Base-by-base conservation (phyloP, 1,140 invertebrate species). In the Scaptomyza montana region DNA sequence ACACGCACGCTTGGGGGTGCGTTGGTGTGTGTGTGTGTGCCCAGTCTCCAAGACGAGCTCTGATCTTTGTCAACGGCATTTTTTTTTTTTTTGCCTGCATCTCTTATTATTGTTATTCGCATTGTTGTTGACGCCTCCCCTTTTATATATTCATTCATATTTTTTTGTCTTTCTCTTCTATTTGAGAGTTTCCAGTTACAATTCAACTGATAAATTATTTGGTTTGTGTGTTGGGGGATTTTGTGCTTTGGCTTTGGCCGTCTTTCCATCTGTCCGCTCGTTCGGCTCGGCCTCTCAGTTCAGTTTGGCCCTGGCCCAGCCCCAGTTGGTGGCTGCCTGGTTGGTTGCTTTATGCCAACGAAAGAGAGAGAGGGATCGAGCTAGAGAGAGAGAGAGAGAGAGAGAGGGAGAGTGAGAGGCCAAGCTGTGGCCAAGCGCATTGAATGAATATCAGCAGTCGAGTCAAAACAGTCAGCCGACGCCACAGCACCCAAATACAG, bases 191-290 rank as follows among this genome's bases (percentile, higher is more conserved):
- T 86, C 65, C 71, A 87, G 82, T 89, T 87, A 89, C 84, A 89
- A 77, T 84, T 82, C 82, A 64, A 67, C 79, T 89, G 84, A 89
- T 87, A 89, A 87, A 77, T 87, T 87, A 87, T 84, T 87, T 87
- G 89, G 79, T 89, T 76, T 70, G 75, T 33, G 30, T 33, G 3
- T 60, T 74, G 72, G 70, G 78, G 78, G 12, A 5, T 39, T 39
- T 30, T 30, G 1, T 36, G 33, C 82, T 81, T 74, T 82, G 70
- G 76, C 75, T 82, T 63, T 80, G 46, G 47, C 39, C 43, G 49
- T 36, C 63, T 50, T 54, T 60, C 36, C 33, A 13, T 46, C 30
- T 54, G 45, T 55, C 21, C 21, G 3, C 3, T 25, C 68, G 77
- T 79, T 74, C 7, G 75, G 70, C 73, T 70, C 50, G 56, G 65